Conservation (phyloP, 2,888 invertebrate species). For the Hesperia comma region DNA sequence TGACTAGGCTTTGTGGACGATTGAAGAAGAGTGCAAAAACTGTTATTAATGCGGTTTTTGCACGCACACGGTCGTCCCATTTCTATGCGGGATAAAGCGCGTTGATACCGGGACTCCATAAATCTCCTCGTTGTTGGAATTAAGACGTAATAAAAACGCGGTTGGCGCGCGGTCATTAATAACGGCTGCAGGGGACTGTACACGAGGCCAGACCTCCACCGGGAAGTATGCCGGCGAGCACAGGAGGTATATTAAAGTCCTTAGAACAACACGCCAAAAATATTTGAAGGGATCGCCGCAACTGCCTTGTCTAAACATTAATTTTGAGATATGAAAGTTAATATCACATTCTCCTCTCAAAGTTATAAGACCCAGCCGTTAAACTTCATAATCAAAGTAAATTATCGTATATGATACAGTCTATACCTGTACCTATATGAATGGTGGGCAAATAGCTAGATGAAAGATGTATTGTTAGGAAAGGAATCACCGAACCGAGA, state of each 20-base stretch:
- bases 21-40: conserved; percentile 17
- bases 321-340: neutral
- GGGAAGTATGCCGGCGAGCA: neutral
- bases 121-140: conserved; percentile 41
- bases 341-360: too few relatives aligned
- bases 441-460: too few relatives aligned
- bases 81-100: conserved; percentile 19
- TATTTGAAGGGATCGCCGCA: neutral
- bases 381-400: too few relatives aligned
- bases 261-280: neutral
- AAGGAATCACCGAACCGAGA: too few relatives aligned
- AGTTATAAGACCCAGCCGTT: too few relatives aligned
- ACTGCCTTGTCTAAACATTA: neutral
- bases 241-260: conserved; percentile 11
- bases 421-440: too few relatives aligned
- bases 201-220: neutral
- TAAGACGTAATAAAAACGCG: conserved; percentile 50
- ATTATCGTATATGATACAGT: too few relatives aligned
- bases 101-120: conserved; percentile 32
- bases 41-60: conserved; percentile 19
- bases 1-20: neutral
- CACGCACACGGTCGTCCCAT: conserved; percentile 3
- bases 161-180: conserved; percentile 46
- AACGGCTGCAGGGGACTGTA: conserved; percentile 34
- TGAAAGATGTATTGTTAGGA: too few relatives aligned